Evolutionary conservation across 2,113 vertebrate genomes (phyloP), one percentile per base, ranked within the genome.

Genomic region (Tautogolabrus adspersus): DNA sequence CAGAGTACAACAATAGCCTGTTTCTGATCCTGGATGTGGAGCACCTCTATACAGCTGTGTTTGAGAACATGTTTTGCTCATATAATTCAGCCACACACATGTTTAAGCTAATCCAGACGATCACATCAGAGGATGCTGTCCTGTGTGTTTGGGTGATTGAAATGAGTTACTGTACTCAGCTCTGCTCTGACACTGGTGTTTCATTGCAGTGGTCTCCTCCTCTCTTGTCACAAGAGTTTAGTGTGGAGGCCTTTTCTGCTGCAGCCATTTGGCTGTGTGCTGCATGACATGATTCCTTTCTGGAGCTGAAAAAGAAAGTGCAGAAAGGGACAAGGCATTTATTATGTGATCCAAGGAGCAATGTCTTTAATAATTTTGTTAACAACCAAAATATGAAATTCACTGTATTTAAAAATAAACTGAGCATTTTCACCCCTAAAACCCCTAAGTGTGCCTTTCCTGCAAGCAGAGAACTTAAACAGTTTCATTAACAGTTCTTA

Each of bases 161-260:
- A 79, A 82, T 80, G 61, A 62, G 72, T 56, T 72, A 86, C 79
- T 81, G 77, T 77, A 85, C 81, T 83, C 26, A 49, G 79, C 72
- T 82, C 23, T 46, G 74, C 68, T 86, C 54, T 64, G 76, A 52
- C 81, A 46, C 80, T 81, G 42, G 78, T 74, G 68, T 84, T 89
- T 75, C 77, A 75, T 87, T 89, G 88, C 89, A 82, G 84, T 75
- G 81, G 75, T 38, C 75, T 83, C 72, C 86, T 89, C 83, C 81
- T 87, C 86, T 83, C 71, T 65, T 93, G 89, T 91, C 89, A 91
- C 81, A 85, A 85, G 72, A 73, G 79, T 49, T 93, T 89, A 91
- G 81, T 52, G 81, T 60, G 73, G 76, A 85, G 67, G 77, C 62
- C 86, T 77, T 79, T 79, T 66, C 67, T 70, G 77, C 84, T 72